A percentile compares a stretch with the other conserved stretches of the same genome.
These are phyloP conservation scores for Alouatta palliata DNA, from an alignment of 2,113 vertebrate species.

Conservation along the genomic window DNA sequence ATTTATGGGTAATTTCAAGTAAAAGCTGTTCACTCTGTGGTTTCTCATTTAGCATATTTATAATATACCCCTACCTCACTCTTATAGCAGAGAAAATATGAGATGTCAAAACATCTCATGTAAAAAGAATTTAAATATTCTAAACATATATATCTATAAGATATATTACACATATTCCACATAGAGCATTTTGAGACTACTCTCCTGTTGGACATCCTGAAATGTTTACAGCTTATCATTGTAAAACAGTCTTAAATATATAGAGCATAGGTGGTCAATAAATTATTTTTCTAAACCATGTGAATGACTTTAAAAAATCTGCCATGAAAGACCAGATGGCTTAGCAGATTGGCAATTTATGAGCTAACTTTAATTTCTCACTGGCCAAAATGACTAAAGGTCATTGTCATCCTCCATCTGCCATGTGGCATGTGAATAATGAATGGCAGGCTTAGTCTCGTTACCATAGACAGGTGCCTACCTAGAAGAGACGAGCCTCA, in stretches of 20 bases:
- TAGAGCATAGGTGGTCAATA: conserved; percentile 50
- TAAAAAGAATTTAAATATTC: background rate
- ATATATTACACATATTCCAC: background rate
- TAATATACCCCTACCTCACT: background rate
- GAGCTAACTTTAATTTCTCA: conserved; percentile 59
- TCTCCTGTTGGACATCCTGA: background rate
- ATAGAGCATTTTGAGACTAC: background rate
- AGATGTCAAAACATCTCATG: background rate
- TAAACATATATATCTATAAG: background rate
- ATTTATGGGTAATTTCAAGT: background rate
- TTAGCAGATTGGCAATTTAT: conserved; percentile 64
- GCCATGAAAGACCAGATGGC: conserved; percentile 63
- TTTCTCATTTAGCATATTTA: background rate
- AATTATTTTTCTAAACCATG: conserved; percentile 50
- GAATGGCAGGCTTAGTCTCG: conserved; percentile 17
- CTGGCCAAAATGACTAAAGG: conserved; percentile 59
- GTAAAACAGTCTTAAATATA: conserved; percentile 21
- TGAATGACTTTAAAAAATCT: conserved; percentile 42
- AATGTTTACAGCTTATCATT: background rate
- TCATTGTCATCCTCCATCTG: conserved; percentile 56
- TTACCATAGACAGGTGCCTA: conserved; percentile 30
- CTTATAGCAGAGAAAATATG: background rate
- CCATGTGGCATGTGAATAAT: background rate
- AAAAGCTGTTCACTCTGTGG: background rate
- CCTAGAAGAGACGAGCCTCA: background rate